Conservation (phyloP, 2,113 vertebrate genomes). For the Laterallus jamaicensis region DNA sequence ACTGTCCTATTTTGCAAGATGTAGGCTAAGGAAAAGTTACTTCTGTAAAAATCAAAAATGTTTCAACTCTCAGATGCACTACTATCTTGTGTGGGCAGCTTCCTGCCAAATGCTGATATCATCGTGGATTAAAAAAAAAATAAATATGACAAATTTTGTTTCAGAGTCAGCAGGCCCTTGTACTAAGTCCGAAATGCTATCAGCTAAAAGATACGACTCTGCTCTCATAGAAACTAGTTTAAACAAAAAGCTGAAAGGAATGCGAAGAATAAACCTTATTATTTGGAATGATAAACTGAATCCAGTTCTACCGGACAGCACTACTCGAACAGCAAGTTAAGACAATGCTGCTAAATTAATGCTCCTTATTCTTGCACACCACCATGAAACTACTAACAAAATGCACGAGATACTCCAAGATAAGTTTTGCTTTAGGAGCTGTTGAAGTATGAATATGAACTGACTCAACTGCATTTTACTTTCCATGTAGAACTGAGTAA, state of each 20-base stretch:
- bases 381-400: not conserved
- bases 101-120: conserved; percentile 61
- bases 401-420: not conserved
- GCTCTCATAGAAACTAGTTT: not conserved
- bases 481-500: conserved; percentile 8
- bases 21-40: conserved; percentile 63
- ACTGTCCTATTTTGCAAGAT: conserved; percentile 47
- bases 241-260: not conserved
- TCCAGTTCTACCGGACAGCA: conserved; percentile 14
- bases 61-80: conserved; percentile 14
- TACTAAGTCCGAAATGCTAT: conserved; percentile 39
- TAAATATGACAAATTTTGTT: conserved; percentile 57
- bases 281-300: not conserved
- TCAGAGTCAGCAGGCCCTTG: conserved; percentile 52
- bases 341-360: not conserved
- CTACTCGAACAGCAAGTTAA: not conserved
- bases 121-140: conserved; percentile 68
- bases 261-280: conserved; percentile 12
- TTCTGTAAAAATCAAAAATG: conserved; percentile 63
- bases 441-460: not conserved
- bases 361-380: not conserved
- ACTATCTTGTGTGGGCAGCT: not conserved
- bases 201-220: not conserved
- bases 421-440: conserved; percentile 3
- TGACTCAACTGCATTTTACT: conserved; percentile 43